Evolutionary conservation across 2,113 vertebrate genomes (phyloP).

Genomic region (Mustela lutreola): DNA sequence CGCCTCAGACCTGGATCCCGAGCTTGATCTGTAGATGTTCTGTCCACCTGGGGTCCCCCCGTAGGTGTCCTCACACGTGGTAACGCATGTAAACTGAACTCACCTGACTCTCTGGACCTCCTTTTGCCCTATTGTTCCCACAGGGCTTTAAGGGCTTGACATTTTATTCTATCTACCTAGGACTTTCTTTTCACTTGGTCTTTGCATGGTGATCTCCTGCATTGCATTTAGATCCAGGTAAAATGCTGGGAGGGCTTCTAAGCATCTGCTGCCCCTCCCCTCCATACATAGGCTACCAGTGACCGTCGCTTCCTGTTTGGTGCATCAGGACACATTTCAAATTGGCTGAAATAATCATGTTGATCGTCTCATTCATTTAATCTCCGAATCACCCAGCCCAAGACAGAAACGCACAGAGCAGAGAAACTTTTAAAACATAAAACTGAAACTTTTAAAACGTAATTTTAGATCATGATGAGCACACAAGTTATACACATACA

Average conservation of each 20-base stretch:
- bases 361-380: background rate
- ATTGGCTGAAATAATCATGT: background rate
- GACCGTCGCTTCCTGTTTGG: rapidly evolving
- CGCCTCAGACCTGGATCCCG: background rate
- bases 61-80: background rate
- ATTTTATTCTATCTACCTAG: background rate
- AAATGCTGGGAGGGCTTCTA: background rate
- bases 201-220: background rate
- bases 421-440: background rate
- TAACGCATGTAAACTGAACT: background rate
- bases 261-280: background rate
- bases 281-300: rapidly evolving
- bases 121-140: rapidly evolving
- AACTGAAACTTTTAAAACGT: background rate
- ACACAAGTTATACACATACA: too few species aligned
- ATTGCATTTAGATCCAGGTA: background rate
- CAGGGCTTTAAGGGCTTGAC: rapidly evolving
- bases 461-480: background rate
- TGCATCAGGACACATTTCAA: background rate
- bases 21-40: background rate
- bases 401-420: rapidly evolving
- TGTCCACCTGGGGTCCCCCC: rapidly evolving
- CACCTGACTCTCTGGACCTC: too few species aligned
- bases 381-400: background rate
- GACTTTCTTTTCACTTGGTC: background rate